A percentile compares a stretch with the other conserved stretches of the same genome.
Conservation (phyloP, 2,797 vertebrate species). For the Lacerta bilineata region DNA sequence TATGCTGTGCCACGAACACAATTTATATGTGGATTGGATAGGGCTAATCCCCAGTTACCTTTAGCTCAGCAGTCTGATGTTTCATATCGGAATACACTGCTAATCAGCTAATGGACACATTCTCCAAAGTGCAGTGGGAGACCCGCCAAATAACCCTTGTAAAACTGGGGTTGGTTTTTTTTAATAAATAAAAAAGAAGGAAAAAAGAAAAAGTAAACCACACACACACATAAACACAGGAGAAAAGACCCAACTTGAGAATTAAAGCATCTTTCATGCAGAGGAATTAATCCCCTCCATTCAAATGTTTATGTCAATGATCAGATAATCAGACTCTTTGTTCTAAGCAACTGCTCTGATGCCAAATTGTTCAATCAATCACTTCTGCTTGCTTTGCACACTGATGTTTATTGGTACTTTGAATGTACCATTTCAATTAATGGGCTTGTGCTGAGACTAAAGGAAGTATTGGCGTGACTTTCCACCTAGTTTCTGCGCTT, state of each 20-base stretch:
- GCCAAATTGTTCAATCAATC: constrained; percentile 64
- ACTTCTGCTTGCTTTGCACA: constrained; percentile 53
- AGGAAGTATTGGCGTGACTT: constrained; percentile 50
- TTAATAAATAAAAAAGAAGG: constrained; percentile 5
- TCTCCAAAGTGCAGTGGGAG: background rate
- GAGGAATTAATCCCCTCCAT: constrained; percentile 27
- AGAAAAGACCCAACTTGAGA: constrained; percentile 33
- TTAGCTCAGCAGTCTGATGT: background rate
- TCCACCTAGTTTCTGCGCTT: constrained; percentile 46
- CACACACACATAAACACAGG: background rate
- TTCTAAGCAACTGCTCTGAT: constrained; percentile 51
- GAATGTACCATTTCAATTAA: constrained; percentile 62
- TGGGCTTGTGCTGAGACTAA: constrained; percentile 55
- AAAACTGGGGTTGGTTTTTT: background rate
- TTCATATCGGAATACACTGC: background rate
- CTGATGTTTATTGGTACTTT: constrained; percentile 54
- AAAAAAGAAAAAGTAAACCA: too few species aligned
- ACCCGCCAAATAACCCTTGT: constrained; percentile 32
- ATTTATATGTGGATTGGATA: constrained; percentile 13
- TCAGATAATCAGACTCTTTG: constrained; percentile 62
- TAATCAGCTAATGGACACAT: constrained; percentile 22
- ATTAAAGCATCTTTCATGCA: constrained; percentile 38
- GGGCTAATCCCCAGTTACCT: background rate
- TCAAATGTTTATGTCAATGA: constrained; percentile 41
- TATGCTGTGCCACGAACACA: constrained; percentile 17